Percentiles rank a stretch among this genome's conserved stretches.
These are phyloP conservation scores for Archips xylosteana DNA, from an alignment of 2,888 invertebrate genomes.

Conservation along the genomic window DNA sequence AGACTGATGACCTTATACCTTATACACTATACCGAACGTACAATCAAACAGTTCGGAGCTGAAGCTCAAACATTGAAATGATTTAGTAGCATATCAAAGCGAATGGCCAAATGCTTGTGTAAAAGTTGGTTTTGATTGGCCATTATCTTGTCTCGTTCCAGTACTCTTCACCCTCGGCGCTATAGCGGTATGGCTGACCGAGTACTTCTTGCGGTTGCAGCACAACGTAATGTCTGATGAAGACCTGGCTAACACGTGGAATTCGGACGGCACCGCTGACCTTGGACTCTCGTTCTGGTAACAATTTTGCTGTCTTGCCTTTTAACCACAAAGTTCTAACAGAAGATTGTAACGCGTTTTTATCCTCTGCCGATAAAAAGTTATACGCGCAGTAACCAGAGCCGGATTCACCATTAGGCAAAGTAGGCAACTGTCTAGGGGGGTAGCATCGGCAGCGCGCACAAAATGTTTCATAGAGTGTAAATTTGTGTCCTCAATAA, in stretches of 20 bases:
- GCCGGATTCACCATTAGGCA: too few species aligned
- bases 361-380: too few species aligned
- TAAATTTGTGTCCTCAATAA: too few species aligned
- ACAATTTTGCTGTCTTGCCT: conserved; percentile 42
- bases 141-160: conserved; percentile 67
- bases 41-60: too few species aligned
- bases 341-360: too few species aligned
- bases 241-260: conserved; percentile 93
- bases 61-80: too few species aligned
- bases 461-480: too few species aligned
- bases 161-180: conserved; percentile 91
- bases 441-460: too few species aligned
- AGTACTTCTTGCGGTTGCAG: conserved; percentile 92
- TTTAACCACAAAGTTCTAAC: too few species aligned
- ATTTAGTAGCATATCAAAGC: too few species aligned
- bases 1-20: not conserved
- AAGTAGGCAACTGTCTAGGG: too few species aligned
- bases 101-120: not conserved
- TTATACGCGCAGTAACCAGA: too few species aligned
- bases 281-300: conserved; percentile 96
- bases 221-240: conserved; percentile 93
- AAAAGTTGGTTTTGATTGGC: not conserved
- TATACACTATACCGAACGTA: not conserved
- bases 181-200: conserved; percentile 92
- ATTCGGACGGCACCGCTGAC: conserved; percentile 92